Evolutionary conservation across 2,113 vertebrate genomes (phyloP), one percentile per base, ranked within the genome.

Genomic region (Noctilio leporinus): DNA sequence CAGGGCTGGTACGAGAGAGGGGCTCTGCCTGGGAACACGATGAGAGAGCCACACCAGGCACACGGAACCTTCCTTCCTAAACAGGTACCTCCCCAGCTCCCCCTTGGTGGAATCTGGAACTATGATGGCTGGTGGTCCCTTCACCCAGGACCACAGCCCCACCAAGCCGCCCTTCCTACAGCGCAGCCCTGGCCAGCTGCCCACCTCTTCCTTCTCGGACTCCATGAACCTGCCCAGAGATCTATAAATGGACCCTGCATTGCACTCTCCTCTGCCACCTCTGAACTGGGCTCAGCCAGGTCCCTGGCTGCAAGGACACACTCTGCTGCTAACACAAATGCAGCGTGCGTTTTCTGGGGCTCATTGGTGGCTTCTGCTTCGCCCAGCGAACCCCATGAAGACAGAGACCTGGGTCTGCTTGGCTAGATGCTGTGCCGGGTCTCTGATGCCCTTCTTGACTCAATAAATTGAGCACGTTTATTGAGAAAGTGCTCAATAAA

Each of bases 291-390:
- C 51, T 33, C 70, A 6, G 19, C 8, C 75, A 49, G 43, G 22
- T 72, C 14, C 33, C 78, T 20, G 57, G 17, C 15, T 10, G 24
- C 47, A 33, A 28, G 0, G 5, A n/a, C 49, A 20, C 19, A 4
- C 7, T 7, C 14, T 11, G 15, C 51, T 49, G 4, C 19, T 20
- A 62, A 64, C 10, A 33, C 15, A 65, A 20, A 10, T 1, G 20
- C 10, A 43, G 38, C 1, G 0, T 22, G 57, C 22, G 35, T 33
- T 62, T 10, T 2, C 35, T 4, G n/a, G 45, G 55, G 81, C 49
- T 69, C 33, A 19, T 0, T 1, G 3, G 15, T 14, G n/a, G 49
- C 20, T 19, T 7, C 47, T 0, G 0, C 40, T 49, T 86, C 2
- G 0, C 5, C 49, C 4, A 0, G 43, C 1, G 12, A 26, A 30